phyloP scores from a whole-genome alignment of 2,888 invertebrate genomes.

The Willowsia nigromaculata region DNA sequence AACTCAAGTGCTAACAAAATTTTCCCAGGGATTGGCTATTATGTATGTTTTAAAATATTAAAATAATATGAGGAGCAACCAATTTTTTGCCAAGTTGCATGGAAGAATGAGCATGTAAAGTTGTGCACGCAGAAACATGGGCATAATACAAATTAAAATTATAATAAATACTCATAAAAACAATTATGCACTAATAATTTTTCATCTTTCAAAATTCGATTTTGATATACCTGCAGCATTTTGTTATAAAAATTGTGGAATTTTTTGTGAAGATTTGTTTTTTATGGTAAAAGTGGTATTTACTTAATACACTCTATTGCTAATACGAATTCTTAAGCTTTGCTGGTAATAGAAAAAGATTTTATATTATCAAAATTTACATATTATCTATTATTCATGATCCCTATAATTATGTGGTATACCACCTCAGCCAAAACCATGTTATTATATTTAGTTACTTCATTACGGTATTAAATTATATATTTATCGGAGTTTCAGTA shows the following conservation, averaged over 20 bases:
- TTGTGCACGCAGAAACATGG: not conserved
- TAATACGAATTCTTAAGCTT: too few species aligned
- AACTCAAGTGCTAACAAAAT: not conserved
- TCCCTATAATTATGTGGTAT: conserved; percentile 8
- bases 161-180: conserved; percentile 21
- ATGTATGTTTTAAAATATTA: not conserved
- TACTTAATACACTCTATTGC: too few species aligned
- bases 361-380: too few species aligned
- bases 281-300: too few species aligned
- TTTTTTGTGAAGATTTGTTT: not conserved
- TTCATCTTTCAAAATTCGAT: not conserved
- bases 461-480: conserved; percentile 1
- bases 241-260: not conserved
- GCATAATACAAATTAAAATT: conserved; percentile 18
- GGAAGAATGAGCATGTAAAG: not conserved
- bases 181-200: conserved; percentile 68
- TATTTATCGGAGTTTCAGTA: conserved; percentile 29
- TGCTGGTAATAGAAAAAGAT: not conserved
- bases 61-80: not conserved
- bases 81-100: conserved; percentile 23
- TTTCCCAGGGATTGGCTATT: not conserved
- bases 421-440: not conserved
- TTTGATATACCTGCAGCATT: not conserved
- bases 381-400: not conserved
- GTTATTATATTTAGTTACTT: conserved; percentile 18